Base-by-base conservation (phyloP, 2,113 vertebrate genomes). In the Periophthalmodon schlosseri region DNA sequence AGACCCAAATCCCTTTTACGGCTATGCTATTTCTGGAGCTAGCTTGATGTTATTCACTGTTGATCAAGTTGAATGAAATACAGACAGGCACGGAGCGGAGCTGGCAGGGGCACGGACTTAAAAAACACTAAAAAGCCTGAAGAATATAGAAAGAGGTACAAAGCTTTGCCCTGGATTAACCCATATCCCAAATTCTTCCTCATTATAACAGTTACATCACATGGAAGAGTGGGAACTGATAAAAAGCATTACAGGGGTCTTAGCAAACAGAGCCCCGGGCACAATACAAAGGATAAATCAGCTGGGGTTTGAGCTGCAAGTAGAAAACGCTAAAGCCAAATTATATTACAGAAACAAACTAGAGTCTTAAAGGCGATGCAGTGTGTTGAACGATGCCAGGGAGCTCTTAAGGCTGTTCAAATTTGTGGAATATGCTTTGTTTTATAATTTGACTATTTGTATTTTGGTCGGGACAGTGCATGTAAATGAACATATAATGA, bases 151-250 rank as follows among this genome's bases (percentile, higher is more conserved):
- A 60, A 56, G 24, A 73, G 75, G 76, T 24, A 73, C 77, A 77
- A 60, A 87, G 79, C 70, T 49, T 76, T 76, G 74, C 71, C 68
- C 46, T 44, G 84, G 88, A 87, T 87, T 81, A 89, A 67, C 72
- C 20, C 47, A 69, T 69, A 80, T 79, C 77, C 81, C 72, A 78
- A 76, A 85, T 69, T 50, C 68, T 79, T 77, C 83, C 84, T 88
- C 71, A 88, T 91, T 90, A 87, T 68, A 82, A 60, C 83, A 70
- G 81, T 78, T 85, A 75, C 76, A 67, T 60, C 74, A 85, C 56
- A 73, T 68, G 67, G 73, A 81, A 72, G 70, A 75, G 66, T 33
- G 50, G 28, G 69, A 67, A 20, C 76, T 86, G 79, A 77, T 47
- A 68, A 54, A 63, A 2, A 69, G 72, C 82, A 73, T 79, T 54